Percentiles rank a stretch among this genome's conserved stretches.
Conservation (phyloP, 2,888 invertebrate genomes). For the Eudemis profundana region DNA sequence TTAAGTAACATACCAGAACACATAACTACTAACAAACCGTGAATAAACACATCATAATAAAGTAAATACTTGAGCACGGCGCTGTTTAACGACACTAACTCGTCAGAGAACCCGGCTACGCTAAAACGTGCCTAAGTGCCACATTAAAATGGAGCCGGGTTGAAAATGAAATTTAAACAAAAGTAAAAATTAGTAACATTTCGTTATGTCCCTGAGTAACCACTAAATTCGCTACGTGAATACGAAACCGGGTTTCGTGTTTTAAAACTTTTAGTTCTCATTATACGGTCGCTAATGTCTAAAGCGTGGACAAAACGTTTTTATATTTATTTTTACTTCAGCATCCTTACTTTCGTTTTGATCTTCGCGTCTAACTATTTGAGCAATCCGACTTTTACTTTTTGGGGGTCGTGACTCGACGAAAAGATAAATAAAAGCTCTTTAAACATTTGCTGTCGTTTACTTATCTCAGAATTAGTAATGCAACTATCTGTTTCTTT, state of each 20-base stretch:
- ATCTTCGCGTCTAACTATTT: slow-evolving; percentile 57
- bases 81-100: slow-evolving; percentile 39
- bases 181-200: slow-evolving; percentile 54
- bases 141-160: slow-evolving; percentile 35
- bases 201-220: slow-evolving; percentile 55
- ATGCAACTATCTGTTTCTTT: slow-evolving; percentile 25
- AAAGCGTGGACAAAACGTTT: slow-evolving; percentile 51
- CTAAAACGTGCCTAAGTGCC: slow-evolving; percentile 43
- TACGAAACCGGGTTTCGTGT: slow-evolving; percentile 58
- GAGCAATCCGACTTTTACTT: slow-evolving; percentile 68
- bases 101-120: slow-evolving; percentile 28
- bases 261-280: slow-evolving; percentile 42
- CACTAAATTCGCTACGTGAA: slow-evolving; percentile 61
- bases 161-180: slow-evolving; percentile 48
- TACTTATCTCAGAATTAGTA: slow-evolving; percentile 25
- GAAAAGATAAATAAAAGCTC: slow-evolving; percentile 51
- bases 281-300: slow-evolving; percentile 41
- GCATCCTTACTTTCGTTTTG: slow-evolving; percentile 57
- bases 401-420: slow-evolving; percentile 65
- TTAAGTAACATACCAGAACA: slow-evolving; percentile 35
- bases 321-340: slow-evolving; percentile 48
- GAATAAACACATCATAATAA: slow-evolving; percentile 43
- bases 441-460: slow-evolving; percentile 22
- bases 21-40: slow-evolving; percentile 19
- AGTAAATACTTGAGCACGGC: slow-evolving; percentile 38